Conservation (phyloP, 1,140 invertebrate genomes). For the Holcopasites calliopsidis region DNA sequence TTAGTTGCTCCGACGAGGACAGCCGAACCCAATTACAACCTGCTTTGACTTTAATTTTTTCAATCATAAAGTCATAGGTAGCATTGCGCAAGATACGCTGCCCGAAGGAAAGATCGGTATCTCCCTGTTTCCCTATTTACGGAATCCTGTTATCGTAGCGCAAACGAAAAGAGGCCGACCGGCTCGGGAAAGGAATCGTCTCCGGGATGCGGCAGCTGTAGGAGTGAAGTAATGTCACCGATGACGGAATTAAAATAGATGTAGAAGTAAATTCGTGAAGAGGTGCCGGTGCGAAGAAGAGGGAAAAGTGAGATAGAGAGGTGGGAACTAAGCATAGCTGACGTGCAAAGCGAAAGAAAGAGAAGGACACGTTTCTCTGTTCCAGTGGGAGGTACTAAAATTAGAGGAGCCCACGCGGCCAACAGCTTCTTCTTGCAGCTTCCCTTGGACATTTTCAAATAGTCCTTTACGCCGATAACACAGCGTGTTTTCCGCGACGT, state of each 20-base stretch:
- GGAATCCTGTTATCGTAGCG: neutral
- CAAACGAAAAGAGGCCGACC: neutral
- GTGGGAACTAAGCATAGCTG: neutral
- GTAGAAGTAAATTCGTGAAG: constrained; percentile 42
- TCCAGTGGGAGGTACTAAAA: constrained; percentile 71
- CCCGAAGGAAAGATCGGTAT: too few species aligned
- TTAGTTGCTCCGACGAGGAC: neutral
- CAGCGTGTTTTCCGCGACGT: constrained; percentile 33
- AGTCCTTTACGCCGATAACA: constrained; percentile 62
- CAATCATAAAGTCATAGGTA: neutral
- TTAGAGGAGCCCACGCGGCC: constrained; percentile 63
- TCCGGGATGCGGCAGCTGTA: constrained; percentile 23
- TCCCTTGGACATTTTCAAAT: constrained; percentile 61
- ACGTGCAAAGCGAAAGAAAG: constrained; percentile 6
- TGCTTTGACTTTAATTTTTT: neutral
- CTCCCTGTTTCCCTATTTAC: neutral
- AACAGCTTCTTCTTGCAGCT: constrained; percentile 48
- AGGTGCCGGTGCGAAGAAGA: neutral
- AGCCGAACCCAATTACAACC: neutral
- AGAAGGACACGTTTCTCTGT: constrained; percentile 11
- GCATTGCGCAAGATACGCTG: neutral
- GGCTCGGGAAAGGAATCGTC: neutral
- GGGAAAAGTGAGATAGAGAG: neutral
- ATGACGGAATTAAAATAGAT: constrained; percentile 66
- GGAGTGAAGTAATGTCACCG: constrained; percentile 21